Base-by-base conservation (phyloP, 2,113 vertebrate genomes). In the Seriola rivoliana region DNA sequence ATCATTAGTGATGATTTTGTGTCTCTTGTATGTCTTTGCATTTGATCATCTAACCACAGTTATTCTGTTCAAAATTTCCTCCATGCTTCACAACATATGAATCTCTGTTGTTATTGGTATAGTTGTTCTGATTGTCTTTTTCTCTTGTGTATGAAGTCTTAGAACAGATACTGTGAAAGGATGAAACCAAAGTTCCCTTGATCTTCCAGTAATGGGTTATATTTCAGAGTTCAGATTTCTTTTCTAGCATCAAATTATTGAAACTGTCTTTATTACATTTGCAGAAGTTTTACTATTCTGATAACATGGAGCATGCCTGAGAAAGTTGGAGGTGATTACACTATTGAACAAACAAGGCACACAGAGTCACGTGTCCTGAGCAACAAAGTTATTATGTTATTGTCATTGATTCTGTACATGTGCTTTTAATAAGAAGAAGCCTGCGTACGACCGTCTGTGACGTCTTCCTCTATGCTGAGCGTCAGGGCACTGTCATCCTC, bases 371-470 rank as follows among this genome's bases (percentile, higher is more conserved):
- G 2, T 70, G 36, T 60, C 17, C 16, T 48, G 46, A 48, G 46
- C 46, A 48, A 42, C 40, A 42, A 42, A 10, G 10, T 9, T 42
- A 42, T 11, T 42, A 42, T 42, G 40, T 9, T 7, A 3, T 42
- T 42, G 40, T 16, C 14, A 64, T n/a, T 8, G 19, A 21, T 71
- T 58, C 0, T 4, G 32, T 12, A n/a, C 44, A 34, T 67, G 57
- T 74, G 1, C 64, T 77, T 54, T 71, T 9, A 42, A 38, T 42
- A 54, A 59, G 29, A 32, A 42, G 48, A 75, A 13, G 25, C 12
- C 40, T 44, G 40, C 58, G 23, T 8, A 8, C 48, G 57, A 77
- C 23, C 25, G 25, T 46, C 23, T 25, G 11, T 83, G 88, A 83
- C 67, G 71, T 86, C 62, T 10, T 58, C 10, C 19, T 36, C 46